Evolutionary conservation across 2,888 invertebrate genomes (phyloP), one percentile per base, ranked within the genome.

Genomic region (Epinotia nisella): DNA sequence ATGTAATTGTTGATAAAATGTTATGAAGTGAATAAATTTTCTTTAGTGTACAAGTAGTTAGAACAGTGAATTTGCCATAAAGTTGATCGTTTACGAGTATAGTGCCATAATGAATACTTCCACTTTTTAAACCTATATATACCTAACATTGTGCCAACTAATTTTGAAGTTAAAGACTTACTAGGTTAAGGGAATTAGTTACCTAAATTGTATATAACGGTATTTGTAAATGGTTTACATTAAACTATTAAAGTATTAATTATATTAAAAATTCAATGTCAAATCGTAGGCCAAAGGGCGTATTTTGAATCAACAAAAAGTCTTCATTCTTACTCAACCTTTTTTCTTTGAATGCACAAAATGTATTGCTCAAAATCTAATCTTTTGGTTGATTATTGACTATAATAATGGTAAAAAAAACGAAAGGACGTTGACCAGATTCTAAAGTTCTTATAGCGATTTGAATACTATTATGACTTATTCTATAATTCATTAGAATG

Each of bases 101-200:
- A 60, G 71, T 71, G 71, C 71, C 71, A 71, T 71, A 67, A 55
- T 45, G 17, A 35, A 53, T 21, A 59, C 60, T 71, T 67, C 60
- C 66, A 71, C 17, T 19, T 55, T 71, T 60, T 19, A 39, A 58
- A 59, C 35, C 45, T 67, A 55, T 21, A 17, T 67, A 55, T 21
- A 17, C 15, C 41, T 65, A 29, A 64, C 39, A 29, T 35, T 71
- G 71, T 71, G 71, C 71, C 66, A 67, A 71, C 19, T 51, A 24
- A 51, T 53, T 58, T 65, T 62, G 62, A 71, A 58, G 58, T 71
- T 71, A 71, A 71, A 71, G 71, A 71, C 71, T 71, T 71, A 71
- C 24, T 71, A 71, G 71, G 49, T 53, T 71, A 66, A 66, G 65
- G 41, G 59, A 59, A 3, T 41, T 66, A 71, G 60, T 41, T 49